Conservation (phyloP, 1,140 invertebrate species). For the Papilio aristodemus region DNA sequence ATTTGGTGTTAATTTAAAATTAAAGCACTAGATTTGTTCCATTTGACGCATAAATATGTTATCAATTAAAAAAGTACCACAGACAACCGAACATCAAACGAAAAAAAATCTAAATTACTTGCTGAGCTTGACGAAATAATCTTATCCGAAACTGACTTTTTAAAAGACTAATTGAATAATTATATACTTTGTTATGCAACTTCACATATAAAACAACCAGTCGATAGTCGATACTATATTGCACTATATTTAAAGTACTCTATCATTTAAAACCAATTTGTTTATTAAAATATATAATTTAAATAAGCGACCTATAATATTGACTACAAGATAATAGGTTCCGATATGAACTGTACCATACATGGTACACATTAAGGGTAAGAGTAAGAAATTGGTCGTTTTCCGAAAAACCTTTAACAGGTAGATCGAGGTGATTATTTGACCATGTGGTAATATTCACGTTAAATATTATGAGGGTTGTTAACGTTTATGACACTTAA, state of each 20-base stretch:
- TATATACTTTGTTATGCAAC: neutral
- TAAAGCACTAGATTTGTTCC: too few species aligned
- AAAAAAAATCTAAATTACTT: too few species aligned
- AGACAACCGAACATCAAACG: too few species aligned
- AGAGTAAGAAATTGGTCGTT: slow-evolving; percentile 29
- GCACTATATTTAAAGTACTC: neutral
- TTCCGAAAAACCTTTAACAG: slow-evolving; percentile 41
- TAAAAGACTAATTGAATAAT: neutral
- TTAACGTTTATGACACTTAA: slow-evolving; percentile 74
- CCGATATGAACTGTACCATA: neutral
- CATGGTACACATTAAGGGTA: slow-evolving; percentile 27
- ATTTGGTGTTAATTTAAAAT: neutral
- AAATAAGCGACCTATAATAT: neutral
- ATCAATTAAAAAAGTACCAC: too few species aligned
- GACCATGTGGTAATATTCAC: slow-evolving; percentile 51
- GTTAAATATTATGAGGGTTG: slow-evolving; percentile 57
- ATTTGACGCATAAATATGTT: too few species aligned
- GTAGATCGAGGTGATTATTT: slow-evolving; percentile 44
- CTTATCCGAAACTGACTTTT: neutral
- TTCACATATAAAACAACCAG: neutral
- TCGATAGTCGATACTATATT: neutral
- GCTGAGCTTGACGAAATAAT: neutral
- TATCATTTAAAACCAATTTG: slow-evolving; percentile 1
- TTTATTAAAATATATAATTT: slow-evolving; percentile 14
- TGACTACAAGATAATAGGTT: slow-evolving; percentile 12